phyloP scores from a whole-genome alignment of 2,797 vertebrate species.

The Sylvia borin region DNA sequence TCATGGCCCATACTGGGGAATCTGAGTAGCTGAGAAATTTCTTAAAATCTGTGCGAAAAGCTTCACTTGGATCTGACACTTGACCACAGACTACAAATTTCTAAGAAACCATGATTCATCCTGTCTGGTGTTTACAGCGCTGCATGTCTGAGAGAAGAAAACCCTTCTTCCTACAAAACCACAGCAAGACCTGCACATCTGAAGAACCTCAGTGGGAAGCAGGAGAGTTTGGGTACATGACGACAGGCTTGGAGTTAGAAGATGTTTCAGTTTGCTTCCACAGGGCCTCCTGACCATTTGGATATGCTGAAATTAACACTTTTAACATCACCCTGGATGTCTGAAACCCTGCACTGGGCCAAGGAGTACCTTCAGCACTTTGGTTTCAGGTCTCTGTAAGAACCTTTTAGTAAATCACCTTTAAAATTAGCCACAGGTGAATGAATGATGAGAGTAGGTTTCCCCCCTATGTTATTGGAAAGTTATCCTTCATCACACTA shows the following conservation, averaged over 20 bases:
- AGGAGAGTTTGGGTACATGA: accelerated
- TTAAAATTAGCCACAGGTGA: not conserved
- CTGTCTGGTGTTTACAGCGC: not conserved
- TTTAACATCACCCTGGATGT: not conserved
- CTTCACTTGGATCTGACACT: not conserved
- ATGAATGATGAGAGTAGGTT: not conserved
- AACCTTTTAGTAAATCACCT: not conserved
- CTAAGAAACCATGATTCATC: not conserved
- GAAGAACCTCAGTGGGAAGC: not conserved
- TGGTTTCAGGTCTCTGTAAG: not conserved
- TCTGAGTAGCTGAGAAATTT: not conserved
- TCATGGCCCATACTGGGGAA: not conserved
- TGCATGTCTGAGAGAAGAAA: not conserved
- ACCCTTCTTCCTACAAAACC: not conserved
- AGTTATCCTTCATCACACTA: not conserved
- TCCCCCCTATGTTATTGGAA: not conserved
- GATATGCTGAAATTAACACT: not conserved
- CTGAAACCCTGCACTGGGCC: not conserved
- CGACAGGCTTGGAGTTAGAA: not conserved
- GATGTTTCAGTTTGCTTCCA: not conserved
- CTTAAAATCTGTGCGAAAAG: not conserved
- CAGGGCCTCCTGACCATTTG: not conserved
- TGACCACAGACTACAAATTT: not conserved
- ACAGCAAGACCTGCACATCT: not conserved
- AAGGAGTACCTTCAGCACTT: not conserved